phyloP scores from a whole-genome alignment of 2,797 vertebrate genomes.

The Phalloptychus januarius region DNA sequence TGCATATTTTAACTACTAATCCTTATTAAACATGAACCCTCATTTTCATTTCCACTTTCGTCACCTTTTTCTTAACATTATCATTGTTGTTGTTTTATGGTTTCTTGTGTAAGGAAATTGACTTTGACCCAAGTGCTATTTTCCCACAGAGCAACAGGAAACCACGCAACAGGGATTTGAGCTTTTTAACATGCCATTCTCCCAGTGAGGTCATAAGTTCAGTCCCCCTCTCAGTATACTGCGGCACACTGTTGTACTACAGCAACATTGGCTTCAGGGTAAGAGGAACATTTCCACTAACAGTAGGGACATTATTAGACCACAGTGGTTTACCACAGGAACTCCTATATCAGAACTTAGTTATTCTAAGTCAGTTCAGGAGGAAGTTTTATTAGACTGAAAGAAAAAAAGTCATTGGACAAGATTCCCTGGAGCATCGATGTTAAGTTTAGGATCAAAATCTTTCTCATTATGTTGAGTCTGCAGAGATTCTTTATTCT shows the following conservation, averaged over 20 bases:
- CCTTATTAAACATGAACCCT: background rate
- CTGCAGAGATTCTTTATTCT: slow-evolving; percentile 14
- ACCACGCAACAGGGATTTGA: slow-evolving; percentile 59
- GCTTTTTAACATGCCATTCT: slow-evolving; percentile 55
- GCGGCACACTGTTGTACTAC: slow-evolving; percentile 22
- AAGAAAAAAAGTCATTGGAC: background rate
- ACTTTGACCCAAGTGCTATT: slow-evolving; percentile 45
- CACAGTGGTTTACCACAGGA: slow-evolving; percentile 19
- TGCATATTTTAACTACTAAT: background rate
- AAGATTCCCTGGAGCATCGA: background rate
- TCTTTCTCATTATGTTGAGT: slow-evolving; percentile 25
- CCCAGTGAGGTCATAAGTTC: slow-evolving; percentile 41
- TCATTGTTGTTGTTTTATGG: background rate
- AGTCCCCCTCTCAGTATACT: slow-evolving; percentile 13
- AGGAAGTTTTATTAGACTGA: slow-evolving; percentile 8
- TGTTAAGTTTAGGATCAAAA: slow-evolving; percentile 1
- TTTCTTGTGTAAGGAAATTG: slow-evolving; percentile 29
- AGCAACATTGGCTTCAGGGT: slow-evolving; percentile 9
- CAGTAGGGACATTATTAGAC: slow-evolving; percentile 7
- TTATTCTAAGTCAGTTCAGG: slow-evolving; percentile 10
- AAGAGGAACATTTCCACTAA: slow-evolving; percentile 11
- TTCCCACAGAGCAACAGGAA: slow-evolving; percentile 62
- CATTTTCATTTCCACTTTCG: background rate
- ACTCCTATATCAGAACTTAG: slow-evolving; percentile 17
- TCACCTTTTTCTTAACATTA: background rate